Base-by-base conservation (phyloP, 2,113 vertebrate genomes). In the Lagopus leucura region DNA sequence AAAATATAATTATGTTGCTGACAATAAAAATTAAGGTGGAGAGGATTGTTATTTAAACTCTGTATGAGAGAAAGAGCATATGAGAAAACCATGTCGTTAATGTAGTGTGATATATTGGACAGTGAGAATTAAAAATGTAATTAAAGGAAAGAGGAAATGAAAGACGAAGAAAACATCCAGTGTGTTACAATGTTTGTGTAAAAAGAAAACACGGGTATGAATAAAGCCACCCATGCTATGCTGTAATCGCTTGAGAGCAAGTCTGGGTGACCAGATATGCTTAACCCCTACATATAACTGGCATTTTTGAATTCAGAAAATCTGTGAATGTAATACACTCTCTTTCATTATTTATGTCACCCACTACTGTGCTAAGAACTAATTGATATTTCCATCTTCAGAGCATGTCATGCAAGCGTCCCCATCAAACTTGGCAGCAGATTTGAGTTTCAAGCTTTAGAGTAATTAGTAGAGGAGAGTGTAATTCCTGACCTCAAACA, bases 271-370 rank as follows among this genome's bases (percentile, higher is more conserved):
- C 60, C 74, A 70, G 63, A 89, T 82, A 60, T 89, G 32, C 47
- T 77, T 91, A 55, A 42, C 55, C 7, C 45, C 50, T 63, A 22
- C 45, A 55, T 52, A 28, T 34, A 82, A 48, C 12, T 14, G 4
- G 8, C 6, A 48, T 92, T 94, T 95, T 69, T 85, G 5, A 91
- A 82, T 66, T 76, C 64, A 76, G 52, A 79, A 82, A 47, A 76
- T 82, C 67, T 52, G 2, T 65, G 10, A 71, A 55, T 91, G 28
- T 42, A 18, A 8, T 78, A 27, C 72, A 24, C 38, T 81, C 7
- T 66, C 1, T 60, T 79, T 72, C 40, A 57, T 42, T 86, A 58
- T 67, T 74, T 55, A 20, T 84, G 55, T 82, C 66, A 60, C 7
- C 3, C n/a, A 11, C 61, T 70, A 13, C 21, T 76, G 47, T 63